Percentiles rank a stretch among this genome's conserved stretches.
Conservation (phyloP, 2,888 invertebrate genomes). For the Drosophila paranaensis region DNA sequence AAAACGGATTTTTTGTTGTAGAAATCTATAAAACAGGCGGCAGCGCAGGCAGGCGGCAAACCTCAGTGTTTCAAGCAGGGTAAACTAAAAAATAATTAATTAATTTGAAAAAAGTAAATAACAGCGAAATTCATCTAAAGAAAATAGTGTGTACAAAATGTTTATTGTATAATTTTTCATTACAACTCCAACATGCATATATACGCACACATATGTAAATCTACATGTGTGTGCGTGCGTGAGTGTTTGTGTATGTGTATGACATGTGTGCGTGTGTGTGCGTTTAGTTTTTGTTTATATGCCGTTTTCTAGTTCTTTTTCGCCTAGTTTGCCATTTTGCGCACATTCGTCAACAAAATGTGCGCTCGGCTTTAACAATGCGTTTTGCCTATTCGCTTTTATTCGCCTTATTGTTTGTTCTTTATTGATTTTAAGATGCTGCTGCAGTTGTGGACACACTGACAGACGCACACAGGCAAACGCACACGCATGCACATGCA, state of each 20-base stretch:
- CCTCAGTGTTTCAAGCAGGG: constrained; percentile 31
- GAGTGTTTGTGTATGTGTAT: constrained; percentile 26
- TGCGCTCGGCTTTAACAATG: constrained; percentile 35
- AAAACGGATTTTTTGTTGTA: background rate
- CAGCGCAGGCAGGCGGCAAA: constrained; percentile 37
- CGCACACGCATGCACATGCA: constrained; percentile 19
- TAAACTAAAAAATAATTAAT: constrained; percentile 18
- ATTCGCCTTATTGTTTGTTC: constrained; percentile 43
- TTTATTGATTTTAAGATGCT: constrained; percentile 59
- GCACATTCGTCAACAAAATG: constrained; percentile 67
- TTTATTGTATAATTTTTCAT: constrained; percentile 74
- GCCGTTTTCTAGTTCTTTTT: constrained; percentile 36
- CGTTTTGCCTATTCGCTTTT: constrained; percentile 33
- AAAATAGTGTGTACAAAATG: constrained; percentile 58
- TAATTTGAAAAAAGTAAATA: constrained; percentile 15
- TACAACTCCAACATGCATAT: constrained; percentile 36
- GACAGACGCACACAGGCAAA: constrained; percentile 27
- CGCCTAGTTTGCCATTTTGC: constrained; percentile 36
- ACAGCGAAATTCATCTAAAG: background rate
- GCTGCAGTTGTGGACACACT: constrained; percentile 61
- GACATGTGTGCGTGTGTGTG: constrained; percentile 34
- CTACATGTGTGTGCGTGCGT: background rate
- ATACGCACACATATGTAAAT: constrained; percentile 11
- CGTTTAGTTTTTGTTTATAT: constrained; percentile 61
- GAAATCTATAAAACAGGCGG: constrained; percentile 30